Evolutionary conservation across 2,888 invertebrate genomes (phyloP).

Genomic region (Lithophane leautieri): DNA sequence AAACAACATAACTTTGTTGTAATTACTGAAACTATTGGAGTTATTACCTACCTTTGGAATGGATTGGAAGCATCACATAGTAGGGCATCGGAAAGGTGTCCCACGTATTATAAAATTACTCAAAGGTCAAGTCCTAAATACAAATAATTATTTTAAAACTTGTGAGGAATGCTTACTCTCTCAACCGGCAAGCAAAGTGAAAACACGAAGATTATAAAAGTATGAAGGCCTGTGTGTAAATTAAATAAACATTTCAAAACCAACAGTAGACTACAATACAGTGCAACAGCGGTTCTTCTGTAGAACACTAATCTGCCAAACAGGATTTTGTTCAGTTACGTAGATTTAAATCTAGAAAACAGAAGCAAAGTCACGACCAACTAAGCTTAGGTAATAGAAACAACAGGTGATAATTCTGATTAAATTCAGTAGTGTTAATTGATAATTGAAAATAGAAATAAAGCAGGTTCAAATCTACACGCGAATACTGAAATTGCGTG

Average conservation of each 20-base stretch:
- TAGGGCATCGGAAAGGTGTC: constrained; percentile 3
- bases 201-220: constrained; percentile 52
- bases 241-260: constrained; percentile 48
- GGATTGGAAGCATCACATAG: constrained; percentile 9
- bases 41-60: neutral
- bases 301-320: constrained; percentile 14
- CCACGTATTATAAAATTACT: constrained; percentile 6
- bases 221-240: constrained; percentile 53
- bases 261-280: constrained; percentile 21
- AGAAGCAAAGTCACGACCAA: neutral
- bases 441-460: constrained; percentile 6
- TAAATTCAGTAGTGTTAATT: neutral
- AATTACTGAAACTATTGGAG: constrained; percentile 23
- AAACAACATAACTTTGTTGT: constrained; percentile 31
- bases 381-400: neutral
- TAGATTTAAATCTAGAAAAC: constrained; percentile 8
- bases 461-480: constrained; percentile 4
- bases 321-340: neutral
- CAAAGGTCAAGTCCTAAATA: constrained; percentile 12
- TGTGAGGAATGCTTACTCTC: constrained; percentile 22
- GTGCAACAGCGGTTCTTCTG: constrained; percentile 29
- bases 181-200: constrained; percentile 57
- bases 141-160: constrained; percentile 5
- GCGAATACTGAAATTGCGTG: constrained; percentile 27
- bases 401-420: constrained; percentile 4